These are phyloP conservation scores for Hypsibius dujardini DNA, from an alignment of 1,140 invertebrate species.

Conservation along the genomic window DNA sequence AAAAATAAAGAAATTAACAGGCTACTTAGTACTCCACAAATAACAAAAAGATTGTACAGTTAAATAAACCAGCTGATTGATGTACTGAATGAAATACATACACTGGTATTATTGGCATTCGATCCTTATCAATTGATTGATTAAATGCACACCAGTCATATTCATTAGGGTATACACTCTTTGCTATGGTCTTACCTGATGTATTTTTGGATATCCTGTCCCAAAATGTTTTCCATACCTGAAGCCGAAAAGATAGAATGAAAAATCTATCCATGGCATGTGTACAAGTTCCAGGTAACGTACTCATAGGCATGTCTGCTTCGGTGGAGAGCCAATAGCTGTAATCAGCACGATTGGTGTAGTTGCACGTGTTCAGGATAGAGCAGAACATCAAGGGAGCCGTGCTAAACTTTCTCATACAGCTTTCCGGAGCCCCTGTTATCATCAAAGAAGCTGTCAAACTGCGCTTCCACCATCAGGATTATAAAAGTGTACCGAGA, in stretches of 20 bases:
- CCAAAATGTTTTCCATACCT: constrained; percentile 68
- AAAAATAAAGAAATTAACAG: no score
- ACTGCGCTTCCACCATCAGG: no score
- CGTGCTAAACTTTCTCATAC: constrained; percentile 64
- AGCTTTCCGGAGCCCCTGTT: constrained; percentile 51
- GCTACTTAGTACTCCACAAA: no score
- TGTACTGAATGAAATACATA: no score
- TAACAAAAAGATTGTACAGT: no score
- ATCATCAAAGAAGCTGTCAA: no score
- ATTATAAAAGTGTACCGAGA: constrained; percentile 57
- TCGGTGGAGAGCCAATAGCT: constrained; percentile 80
- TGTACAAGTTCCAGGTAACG: no score
- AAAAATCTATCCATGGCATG: no score
- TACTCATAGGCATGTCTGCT: constrained; percentile 69
- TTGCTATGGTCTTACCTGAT: constrained; percentile 44
- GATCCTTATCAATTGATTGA: no score
- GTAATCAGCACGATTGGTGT: constrained; percentile 73
- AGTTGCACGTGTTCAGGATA: constrained; percentile 69
- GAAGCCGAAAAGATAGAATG: constrained; percentile 25
- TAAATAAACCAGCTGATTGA: no score
- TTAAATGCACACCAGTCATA: no score
- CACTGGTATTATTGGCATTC: no score
- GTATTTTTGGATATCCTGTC: constrained; percentile 57
- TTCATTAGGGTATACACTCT: constrained; percentile 19
- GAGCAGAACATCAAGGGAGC: constrained; percentile 90